Percentiles rank a stretch among this genome's conserved stretches.
Evolutionary conservation across 64 coral and sea anemone genomes (phyloP).

Genomic region (Pocillopora damicornis): DNA sequence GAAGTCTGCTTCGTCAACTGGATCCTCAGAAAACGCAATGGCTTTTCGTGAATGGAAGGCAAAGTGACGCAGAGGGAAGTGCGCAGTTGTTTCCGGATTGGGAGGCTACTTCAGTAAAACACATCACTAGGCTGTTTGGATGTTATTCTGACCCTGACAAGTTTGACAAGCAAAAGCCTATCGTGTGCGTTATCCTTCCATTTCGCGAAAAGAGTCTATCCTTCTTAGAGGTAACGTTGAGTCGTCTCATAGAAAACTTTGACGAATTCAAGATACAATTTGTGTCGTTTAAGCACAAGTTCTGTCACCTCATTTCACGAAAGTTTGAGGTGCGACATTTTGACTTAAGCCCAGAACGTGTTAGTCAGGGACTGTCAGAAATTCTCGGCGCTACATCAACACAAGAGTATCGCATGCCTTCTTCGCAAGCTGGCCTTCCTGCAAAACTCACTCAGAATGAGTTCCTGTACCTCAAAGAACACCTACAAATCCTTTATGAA

Average conservation of each 20-base stretch:
- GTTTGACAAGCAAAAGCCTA: conserved; percentile 67
- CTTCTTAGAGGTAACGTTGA: conserved; percentile 41
- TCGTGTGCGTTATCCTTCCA: conserved; percentile 65
- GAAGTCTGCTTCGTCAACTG: conserved; percentile 35
- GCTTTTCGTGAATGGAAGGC: conserved; percentile 79
- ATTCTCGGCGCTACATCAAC: conserved; percentile 10
- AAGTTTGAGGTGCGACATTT: conserved; percentile 11
- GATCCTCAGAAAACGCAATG: conserved; percentile 59
- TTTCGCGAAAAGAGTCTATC: conserved; percentile 26
- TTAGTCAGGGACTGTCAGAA: conserved; percentile 32
- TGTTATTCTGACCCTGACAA: conserved; percentile 81
- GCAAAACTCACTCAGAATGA: conserved; percentile 37
- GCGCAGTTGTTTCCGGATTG: conserved; percentile 36
- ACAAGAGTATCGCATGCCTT: conserved; percentile 54
- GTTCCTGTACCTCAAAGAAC: conserved; percentile 61
- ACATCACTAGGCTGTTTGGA: conserved; percentile 57
- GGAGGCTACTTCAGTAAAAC: conserved; percentile 58
- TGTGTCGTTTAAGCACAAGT: conserved; percentile 22
- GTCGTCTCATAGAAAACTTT: conserved; percentile 65
- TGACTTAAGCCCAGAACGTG: conserved; percentile 41
- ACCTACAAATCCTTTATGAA: conserved; percentile 59
- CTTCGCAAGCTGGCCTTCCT: conserved; percentile 55
- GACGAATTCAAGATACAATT: conserved; percentile 31
- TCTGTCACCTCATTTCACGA: background rate
- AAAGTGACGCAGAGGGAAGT: conserved; percentile 42